Percentiles rank a stretch among this genome's conserved stretches.
phyloP scores from a whole-genome alignment of 1,140 invertebrate genomes.

The Elysia chlorotica region DNA sequence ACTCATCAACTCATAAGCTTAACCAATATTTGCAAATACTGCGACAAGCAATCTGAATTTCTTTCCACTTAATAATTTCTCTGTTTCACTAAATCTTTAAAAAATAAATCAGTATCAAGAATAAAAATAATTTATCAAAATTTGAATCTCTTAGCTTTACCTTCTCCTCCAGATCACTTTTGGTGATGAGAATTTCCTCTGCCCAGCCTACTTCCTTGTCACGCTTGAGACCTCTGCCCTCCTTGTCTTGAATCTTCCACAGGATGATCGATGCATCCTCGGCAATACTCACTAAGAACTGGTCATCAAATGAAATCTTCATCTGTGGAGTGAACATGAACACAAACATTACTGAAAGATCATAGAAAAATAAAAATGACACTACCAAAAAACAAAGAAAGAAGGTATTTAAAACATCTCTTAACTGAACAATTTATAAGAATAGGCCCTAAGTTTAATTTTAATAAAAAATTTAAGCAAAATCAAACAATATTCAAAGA shows the following conservation, averaged over 20 bases:
- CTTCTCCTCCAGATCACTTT: slow-evolving; percentile 65
- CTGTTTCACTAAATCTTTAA: not conserved
- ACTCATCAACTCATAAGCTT: too few species aligned
- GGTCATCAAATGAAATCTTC: slow-evolving; percentile 76
- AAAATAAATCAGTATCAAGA: not conserved
- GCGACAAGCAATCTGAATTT: too few species aligned
- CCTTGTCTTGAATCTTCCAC: slow-evolving; percentile 81
- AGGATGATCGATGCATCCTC: slow-evolving; percentile 79
- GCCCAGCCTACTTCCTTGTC: slow-evolving; percentile 77
- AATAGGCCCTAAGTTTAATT: too few species aligned
- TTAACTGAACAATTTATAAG: too few species aligned
- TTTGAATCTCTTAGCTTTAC: slow-evolving; percentile 26
- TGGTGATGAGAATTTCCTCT: slow-evolving; percentile 70
- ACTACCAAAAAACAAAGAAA: not conserved
- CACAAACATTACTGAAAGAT: too few species aligned
- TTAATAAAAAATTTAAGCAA: too few species aligned
- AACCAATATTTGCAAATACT: too few species aligned
- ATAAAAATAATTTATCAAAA: not conserved
- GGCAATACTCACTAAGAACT: slow-evolving; percentile 75
- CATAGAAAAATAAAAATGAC: not conserved
- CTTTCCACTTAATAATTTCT: too few species aligned
- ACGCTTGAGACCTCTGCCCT: slow-evolving; percentile 72
- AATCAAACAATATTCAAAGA: too few species aligned
- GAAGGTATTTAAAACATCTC: too few species aligned
- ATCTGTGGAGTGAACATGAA: too few species aligned